Percentiles rank a stretch among this genome's conserved stretches.
Conservation (phyloP, 2,113 vertebrate species). For the Anguilla japonica region DNA sequence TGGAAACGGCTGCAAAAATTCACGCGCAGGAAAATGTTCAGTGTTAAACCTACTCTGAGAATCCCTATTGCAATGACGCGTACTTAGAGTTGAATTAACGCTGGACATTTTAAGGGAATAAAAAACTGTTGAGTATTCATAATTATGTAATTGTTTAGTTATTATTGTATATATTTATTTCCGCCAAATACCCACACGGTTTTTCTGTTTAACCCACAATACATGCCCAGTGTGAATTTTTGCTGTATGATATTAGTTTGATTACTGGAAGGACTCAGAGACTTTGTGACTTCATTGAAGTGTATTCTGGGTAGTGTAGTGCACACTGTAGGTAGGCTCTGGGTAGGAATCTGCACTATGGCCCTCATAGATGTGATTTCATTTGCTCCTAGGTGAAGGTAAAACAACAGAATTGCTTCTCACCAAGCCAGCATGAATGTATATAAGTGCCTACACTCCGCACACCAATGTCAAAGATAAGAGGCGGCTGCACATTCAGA, state of each 20-base stretch:
- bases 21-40: too few relatives aligned
- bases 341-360: too few relatives aligned
- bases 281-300: background rate
- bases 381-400: background rate
- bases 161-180: background rate
- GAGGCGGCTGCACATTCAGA: background rate
- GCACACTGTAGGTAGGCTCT: too few relatives aligned
- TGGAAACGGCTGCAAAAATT: background rate
- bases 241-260: background rate
- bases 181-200: background rate
- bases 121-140: background rate
- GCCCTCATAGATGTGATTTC: too few relatives aligned
- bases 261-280: background rate
- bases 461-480: too few relatives aligned
- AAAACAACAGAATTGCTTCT: background rate
- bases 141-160: background rate
- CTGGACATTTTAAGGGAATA: background rate
- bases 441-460: too few relatives aligned
- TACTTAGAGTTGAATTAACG: too few relatives aligned
- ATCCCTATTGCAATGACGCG: too few relatives aligned
- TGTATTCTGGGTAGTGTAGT: too few relatives aligned
- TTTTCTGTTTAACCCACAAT: background rate
- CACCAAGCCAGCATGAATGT: too few relatives aligned
- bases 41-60: too few relatives aligned
- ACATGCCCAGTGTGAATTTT: background rate